Evolutionary conservation across 2,888 invertebrate species (phyloP).

Genomic region (Lymantria monacha): DNA sequence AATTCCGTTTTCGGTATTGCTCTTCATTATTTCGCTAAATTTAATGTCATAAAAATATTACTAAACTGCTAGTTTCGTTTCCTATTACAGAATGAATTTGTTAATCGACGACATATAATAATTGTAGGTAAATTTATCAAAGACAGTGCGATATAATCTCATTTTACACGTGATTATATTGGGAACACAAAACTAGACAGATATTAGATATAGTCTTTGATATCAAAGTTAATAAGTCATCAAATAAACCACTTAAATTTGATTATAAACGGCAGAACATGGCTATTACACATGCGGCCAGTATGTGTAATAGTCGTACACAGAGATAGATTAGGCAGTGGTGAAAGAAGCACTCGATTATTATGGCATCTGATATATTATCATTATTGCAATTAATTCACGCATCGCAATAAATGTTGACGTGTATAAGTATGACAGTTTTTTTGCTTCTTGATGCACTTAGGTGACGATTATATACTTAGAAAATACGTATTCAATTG

Average conservation of each 20-base stretch:
- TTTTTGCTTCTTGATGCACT: too few relatives aligned
- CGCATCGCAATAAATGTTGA: too few relatives aligned
- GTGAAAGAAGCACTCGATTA: too few relatives aligned
- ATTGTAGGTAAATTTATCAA: constrained; percentile 20
- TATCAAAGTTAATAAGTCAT: neutral
- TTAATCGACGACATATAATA: constrained; percentile 7
- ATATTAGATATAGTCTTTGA: neutral
- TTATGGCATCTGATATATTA: too few relatives aligned
- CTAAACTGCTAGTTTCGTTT: neutral
- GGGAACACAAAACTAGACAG: neutral
- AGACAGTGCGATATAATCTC: neutral
- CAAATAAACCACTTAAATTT: neutral
- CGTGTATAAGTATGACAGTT: too few relatives aligned
- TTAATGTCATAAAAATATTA: neutral
- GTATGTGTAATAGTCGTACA: too few relatives aligned
- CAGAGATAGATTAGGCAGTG: too few relatives aligned
- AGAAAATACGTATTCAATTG: too few relatives aligned
- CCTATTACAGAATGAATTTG: constrained; percentile 13
- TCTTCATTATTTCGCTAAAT: neutral
- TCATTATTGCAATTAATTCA: too few relatives aligned
- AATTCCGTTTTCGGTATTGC: neutral
- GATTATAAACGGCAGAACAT: neutral
- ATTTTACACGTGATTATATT: neutral
- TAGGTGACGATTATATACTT: too few relatives aligned
- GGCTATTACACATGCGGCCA: too few relatives aligned